Percentiles rank a stretch among this genome's conserved stretches.
Conservation (phyloP, 1,140 invertebrate species). For the Maniola jurtina region DNA sequence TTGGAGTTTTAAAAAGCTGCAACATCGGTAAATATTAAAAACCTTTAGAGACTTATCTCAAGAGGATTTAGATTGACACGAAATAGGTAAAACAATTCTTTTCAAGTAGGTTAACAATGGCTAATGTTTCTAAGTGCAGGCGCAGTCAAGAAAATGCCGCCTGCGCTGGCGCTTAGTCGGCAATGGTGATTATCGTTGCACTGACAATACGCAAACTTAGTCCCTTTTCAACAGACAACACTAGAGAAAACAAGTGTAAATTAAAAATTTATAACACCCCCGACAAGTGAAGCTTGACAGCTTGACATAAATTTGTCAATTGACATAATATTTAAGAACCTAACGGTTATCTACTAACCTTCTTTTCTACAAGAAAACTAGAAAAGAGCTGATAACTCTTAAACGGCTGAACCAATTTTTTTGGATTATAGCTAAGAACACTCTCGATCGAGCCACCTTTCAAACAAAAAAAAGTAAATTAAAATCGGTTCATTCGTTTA, state of each 20-base stretch:
- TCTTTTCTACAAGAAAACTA: too few species aligned
- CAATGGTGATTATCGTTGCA: constrained; percentile 58
- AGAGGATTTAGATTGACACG: constrained; percentile 39
- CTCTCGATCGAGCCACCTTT: too few species aligned
- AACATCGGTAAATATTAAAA: constrained; percentile 36
- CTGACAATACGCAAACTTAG: constrained; percentile 57
- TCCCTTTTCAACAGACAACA: constrained; percentile 46
- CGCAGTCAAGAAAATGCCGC: constrained; percentile 44
- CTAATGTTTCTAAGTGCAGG: constrained; percentile 51
- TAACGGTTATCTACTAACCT: too few species aligned
- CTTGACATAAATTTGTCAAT: too few species aligned
- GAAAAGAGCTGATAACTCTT: too few species aligned
- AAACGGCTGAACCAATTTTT: too few species aligned
- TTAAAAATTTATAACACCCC: background rate
- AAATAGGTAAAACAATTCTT: constrained; percentile 42
- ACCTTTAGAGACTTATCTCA: constrained; percentile 32
- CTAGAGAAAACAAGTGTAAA: constrained; percentile 36
- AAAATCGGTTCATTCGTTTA: too few species aligned
- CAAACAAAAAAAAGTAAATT: too few species aligned
- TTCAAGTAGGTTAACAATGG: constrained; percentile 39
- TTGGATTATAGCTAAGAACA: too few species aligned
- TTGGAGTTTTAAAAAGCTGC: constrained; percentile 36
- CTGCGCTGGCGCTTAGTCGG: constrained; percentile 42
- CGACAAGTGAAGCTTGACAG: too few species aligned
- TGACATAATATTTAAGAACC: too few species aligned